Evolutionary conservation across 2,888 invertebrate genomes (phyloP).

Genomic region (Mystacides longicornis): DNA sequence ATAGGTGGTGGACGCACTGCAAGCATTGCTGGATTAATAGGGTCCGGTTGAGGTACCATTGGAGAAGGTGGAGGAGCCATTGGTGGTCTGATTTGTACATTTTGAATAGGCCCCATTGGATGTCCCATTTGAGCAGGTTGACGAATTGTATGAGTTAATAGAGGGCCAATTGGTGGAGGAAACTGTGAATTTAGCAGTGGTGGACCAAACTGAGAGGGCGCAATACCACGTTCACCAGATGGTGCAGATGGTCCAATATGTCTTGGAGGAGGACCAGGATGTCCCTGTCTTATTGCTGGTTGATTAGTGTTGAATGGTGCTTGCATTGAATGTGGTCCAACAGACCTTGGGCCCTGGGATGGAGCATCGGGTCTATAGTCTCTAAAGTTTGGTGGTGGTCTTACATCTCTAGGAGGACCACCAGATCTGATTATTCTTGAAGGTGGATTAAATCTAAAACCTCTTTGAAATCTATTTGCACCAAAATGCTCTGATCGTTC

Average conservation of each 20-base stretch:
- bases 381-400: background rate
- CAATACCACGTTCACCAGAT: background rate
- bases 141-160: background rate
- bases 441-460: background rate
- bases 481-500: background rate
- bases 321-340: background rate
- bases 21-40: background rate
- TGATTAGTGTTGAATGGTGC: too few species aligned
- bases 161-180: background rate
- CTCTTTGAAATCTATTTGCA: background rate
- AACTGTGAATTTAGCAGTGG: background rate
- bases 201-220: background rate
- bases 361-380: conserved; percentile 5
- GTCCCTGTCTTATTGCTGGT: background rate
- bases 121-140: conserved; percentile 2
- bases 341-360: background rate
- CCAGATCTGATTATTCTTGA: background rate
- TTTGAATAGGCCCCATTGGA: conserved; percentile 5
- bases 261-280: background rate
- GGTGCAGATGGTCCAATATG: background rate
- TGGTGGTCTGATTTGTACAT: conserved; percentile 1
- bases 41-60: background rate
- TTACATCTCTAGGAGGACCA: background rate
- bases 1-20: conserved; percentile 1
- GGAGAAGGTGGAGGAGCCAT: conserved; percentile 3